Base-by-base conservation (phyloP, 2,888 invertebrate genomes). In the Yponomeuta cagnagella region DNA sequence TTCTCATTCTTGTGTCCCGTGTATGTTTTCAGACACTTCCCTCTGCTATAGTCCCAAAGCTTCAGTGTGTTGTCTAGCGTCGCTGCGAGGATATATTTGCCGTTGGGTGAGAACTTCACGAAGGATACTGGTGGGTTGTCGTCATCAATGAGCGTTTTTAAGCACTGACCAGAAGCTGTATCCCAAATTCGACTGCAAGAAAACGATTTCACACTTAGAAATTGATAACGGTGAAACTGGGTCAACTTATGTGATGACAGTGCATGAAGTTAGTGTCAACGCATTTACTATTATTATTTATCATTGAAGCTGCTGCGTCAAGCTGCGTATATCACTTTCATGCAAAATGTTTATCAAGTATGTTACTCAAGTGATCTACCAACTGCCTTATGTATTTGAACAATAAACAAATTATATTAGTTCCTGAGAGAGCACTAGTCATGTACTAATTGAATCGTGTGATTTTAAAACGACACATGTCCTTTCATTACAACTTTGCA, bases 81-180 rank as follows among this genome's bases (percentile, higher is more conserved):
- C 10, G 99, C 99, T 23, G 99, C 99, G 75, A 99, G 92, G 75
- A 99, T 99, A 82, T 99, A 99, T 91, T 99, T 99, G 79, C 99
- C 99, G 88, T 99, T 99, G 0, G 99, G 99, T 69, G 99, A 99
- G 91, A 99, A 99, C 88, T 99, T 99, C 0, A 99, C 99, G 91
- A 99, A 99, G 9, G 99, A 99, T 10, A 99, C 99, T 0, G 99
- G 99, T 10, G 99, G 99, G 91, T 99, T 99, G 83, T 99, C 99
- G 84, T 99, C 99, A 84, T 99, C 99, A 80, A 99, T 99, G 30
- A 99, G 92, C 0, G 99, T 99, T 92, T 99, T 99, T 79, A 99
- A 93, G 89, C 99, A 99, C 87, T 99, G 99, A 0, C 99, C 99
- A 67, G 98, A 99, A 12, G 98, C 98, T 72, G 99, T 99, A 87